phyloP scores from a whole-genome alignment of 1,140 invertebrate genomes.

The Acromyrmex echinatior region DNA sequence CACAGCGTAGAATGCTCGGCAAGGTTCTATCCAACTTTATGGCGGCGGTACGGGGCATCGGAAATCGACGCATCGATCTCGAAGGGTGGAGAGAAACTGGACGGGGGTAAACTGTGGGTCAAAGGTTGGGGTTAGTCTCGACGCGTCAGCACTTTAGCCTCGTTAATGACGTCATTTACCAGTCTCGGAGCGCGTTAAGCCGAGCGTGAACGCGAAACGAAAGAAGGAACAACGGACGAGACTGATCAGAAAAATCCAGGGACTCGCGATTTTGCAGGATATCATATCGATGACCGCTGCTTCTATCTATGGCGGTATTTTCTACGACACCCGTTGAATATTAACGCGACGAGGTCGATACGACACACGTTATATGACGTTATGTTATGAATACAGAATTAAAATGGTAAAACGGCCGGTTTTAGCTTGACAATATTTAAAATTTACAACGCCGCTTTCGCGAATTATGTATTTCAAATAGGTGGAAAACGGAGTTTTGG shows the following conservation, averaged over 20 bases:
- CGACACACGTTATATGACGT: slow-evolving; percentile 61
- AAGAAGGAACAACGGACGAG: slow-evolving; percentile 29
- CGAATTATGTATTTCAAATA: slow-evolving; percentile 60
- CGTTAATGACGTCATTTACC: slow-evolving; percentile 82
- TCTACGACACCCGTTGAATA: slow-evolving; percentile 61
- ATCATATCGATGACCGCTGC: slow-evolving; percentile 9
- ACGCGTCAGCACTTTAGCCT: slow-evolving; percentile 81
- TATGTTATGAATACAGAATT: slow-evolving; percentile 63
- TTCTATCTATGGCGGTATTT: slow-evolving; percentile 25
- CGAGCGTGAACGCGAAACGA: slow-evolving; percentile 49
- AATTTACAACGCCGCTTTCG: slow-evolving; percentile 61
- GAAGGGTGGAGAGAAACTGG: slow-evolving; percentile 69
- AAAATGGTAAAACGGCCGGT: slow-evolving; percentile 59
- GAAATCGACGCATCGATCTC: slow-evolving; percentile 81
- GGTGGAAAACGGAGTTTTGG: slow-evolving; percentile 32
- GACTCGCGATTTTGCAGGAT: slow-evolving; percentile 10
- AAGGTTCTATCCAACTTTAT: slow-evolving; percentile 75
- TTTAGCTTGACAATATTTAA: slow-evolving; percentile 66
- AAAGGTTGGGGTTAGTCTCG: slow-evolving; percentile 76
- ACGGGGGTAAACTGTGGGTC: slow-evolving; percentile 72
- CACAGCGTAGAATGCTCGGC: slow-evolving; percentile 51
- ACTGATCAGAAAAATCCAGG: slow-evolving; percentile 40
- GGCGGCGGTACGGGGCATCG: slow-evolving; percentile 73
- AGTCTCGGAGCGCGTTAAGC: slow-evolving; percentile 67
- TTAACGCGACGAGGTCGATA: slow-evolving; percentile 58